Evolutionary conservation across 2,797 vertebrate species (phyloP), one percentile per base, ranked within the genome.

Genomic region (Myotis daubentonii): DNA sequence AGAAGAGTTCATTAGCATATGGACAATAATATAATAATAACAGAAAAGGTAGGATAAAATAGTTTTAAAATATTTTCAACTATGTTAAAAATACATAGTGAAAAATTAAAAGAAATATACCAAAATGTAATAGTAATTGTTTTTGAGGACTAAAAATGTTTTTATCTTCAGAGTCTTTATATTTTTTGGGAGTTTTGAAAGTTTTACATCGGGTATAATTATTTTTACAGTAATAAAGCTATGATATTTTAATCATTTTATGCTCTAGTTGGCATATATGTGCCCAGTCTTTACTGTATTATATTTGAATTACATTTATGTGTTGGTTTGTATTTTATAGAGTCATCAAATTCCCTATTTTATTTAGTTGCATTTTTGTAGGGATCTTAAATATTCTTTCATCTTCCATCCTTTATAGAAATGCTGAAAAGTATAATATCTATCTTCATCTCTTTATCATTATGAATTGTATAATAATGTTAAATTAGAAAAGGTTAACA

Each of bases 401-500:
- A 75, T 95, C 3, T 8, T 94, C 53, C n/a, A 87, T 97, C 55
- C 66, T 98, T 96, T 97, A 92, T 51, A 95, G 60, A 66, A 84
- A 89, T 82, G 74, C 55, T 66, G 76, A 66, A 95, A 85, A 87
- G 11, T 78, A 22, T 30, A 62, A 16, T 86, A 95, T 98, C 88
- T 96, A 82, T 98, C 87, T 93, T 96, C 57, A 96, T 95, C 51
- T 74, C 4, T 1, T 92, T 90, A 55, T 80, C 83, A 95, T 96
- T 96, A 95, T 95, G 30, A 95, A 96, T 97, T 96, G 94, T 96
- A 70, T n/a, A 90, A 68, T 70, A 96, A 82, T 23, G 17, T 85
- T 95, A 96, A 98, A 96, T 97, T 97, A 84, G 75, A 36, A 89
- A 97, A 97, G 74, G 76, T 94, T 96, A 95, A 95, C 90, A 82